Base-by-base conservation (phyloP, 2,888 invertebrate species). In the Argyra leucocephala region DNA sequence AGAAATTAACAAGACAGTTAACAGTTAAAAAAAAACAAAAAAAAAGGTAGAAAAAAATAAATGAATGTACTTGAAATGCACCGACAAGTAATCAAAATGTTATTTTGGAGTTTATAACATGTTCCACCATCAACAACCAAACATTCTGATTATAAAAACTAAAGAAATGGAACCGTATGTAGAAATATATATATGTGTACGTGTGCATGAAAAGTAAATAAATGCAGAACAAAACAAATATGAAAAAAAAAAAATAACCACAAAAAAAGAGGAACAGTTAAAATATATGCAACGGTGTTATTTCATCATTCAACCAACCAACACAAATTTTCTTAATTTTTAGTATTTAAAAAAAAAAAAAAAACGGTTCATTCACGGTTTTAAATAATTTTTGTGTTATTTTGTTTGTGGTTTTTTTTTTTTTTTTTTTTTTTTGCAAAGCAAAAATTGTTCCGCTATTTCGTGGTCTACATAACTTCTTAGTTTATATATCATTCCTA, bases 301-400 rank as follows among this genome's bases (percentile, higher is more conserved):
- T 48, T 48, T 48, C 48, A 48, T 48, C 48, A 48, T n/a, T 48
- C 48, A 48, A 48, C 48, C 48, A 48, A 48, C 48, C 48, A 48
- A 48, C 48, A 48, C 48, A 48, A 48, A 48, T 6, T 48, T 48
- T 48, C 18, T 48, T 15, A 3, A 18, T 48, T n/a, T 48, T 48
- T 48, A 31, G 31, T 31, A 7, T 48, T 48, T 18, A 48, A 15
- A 37, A 48, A 48, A 48, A 48, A 48, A 48, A 18, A 48, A 48
- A 18, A n/a, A 48, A 6, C 48, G 48, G 7, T 48, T 48, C 48
- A 48, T 12, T 48, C 48, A 48, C 48, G 15, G 48, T 48, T 48
- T 48, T 48, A 15, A 48, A 18, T 48, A 31, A 7, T 31, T 31
- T 31, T 31, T 31, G 10, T 31, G 5, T 31, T 31, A 15, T 48